Base-by-base conservation (phyloP, 2,888 invertebrate species). In the Stenodera caucasica region DNA sequence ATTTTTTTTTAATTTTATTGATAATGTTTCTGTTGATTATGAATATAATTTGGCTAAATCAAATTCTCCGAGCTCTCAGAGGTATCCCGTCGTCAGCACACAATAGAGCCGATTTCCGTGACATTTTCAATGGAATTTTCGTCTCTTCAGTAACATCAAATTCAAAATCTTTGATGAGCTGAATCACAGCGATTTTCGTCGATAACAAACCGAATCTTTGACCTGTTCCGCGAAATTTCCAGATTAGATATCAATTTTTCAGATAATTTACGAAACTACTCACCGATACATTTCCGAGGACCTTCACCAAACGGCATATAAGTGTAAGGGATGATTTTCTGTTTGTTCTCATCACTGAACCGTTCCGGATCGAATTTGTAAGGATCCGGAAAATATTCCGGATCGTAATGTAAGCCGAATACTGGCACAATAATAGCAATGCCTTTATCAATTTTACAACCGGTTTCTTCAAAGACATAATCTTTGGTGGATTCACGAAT, bases 351-450 rank as follows among this genome's bases (percentile, higher is more conserved):
- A 2, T 76, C 75, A 0, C 67, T 69, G 66, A 81, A 81, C 55
- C 81, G 70, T 56, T 81, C 81, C 0, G 82, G 82, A 61, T 82
- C 77, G 62, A 82, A 83, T 61, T 72, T 73, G 33, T 78, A 72
- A 0, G 82, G 82, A 54, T 82, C 75, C 2, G 80, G 77, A 63
- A 73, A 82, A 68, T 77, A 78, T 35, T 77, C 69, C 0, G 76
- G 74, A 68, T 82, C 81, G 51, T 74, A 75, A 58, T 77, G 77
- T 12, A 78, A 53, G 2, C 75, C 76, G 37, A 73, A 72, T 49
- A 75, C 61, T 11, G 82, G 81, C 5, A 83, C 73, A 11, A 77
- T 66, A 0, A 82, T 68, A 0, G 76, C 70, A 7, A 76, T 78
- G 2, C 80, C 82, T 60, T 79, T 78, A 53, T 80, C 78, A 11